These are phyloP conservation scores for Galeruca laticollis DNA, from an alignment of 2,888 invertebrate species.

Conservation along the genomic window DNA sequence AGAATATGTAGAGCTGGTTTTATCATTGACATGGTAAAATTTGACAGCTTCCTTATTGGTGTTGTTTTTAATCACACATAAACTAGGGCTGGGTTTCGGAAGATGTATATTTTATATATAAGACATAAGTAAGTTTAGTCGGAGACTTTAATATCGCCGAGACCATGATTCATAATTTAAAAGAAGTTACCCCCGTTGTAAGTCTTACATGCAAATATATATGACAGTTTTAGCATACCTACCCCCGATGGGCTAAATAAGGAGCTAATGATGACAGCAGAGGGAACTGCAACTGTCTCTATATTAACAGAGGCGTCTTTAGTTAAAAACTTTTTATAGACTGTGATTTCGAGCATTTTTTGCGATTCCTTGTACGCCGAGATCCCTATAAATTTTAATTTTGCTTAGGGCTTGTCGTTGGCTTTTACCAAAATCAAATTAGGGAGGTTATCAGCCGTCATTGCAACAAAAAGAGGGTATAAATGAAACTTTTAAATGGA, in stretches of 20 bases:
- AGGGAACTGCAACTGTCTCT: constrained; percentile 49
- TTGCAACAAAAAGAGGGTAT: constrained; percentile 24
- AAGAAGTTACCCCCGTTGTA: constrained; percentile 55
- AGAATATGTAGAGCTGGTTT: too few species aligned
- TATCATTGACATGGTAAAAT: too few species aligned
- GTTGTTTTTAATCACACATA: too few species aligned
- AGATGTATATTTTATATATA: constrained; percentile 8
- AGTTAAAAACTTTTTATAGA: constrained; percentile 58
- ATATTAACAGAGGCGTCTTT: constrained; percentile 57
- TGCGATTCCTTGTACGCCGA: constrained; percentile 53
- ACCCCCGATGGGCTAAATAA: constrained; percentile 56
- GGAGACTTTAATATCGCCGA: constrained; percentile 36
- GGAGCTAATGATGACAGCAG: constrained; percentile 61
- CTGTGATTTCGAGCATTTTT: constrained; percentile 49
- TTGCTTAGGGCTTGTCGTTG: constrained; percentile 48
- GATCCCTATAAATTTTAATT: constrained; percentile 55
- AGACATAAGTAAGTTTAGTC: neutral
- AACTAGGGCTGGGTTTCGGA: neutral
- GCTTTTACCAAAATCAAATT: constrained; percentile 34
- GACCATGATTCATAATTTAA: constrained; percentile 59
- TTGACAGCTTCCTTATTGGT: too few species aligned
- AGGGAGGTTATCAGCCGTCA: constrained; percentile 37
- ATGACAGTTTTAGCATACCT: constrained; percentile 56
- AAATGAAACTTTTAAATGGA: constrained; percentile 26
- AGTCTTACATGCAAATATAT: constrained; percentile 55